Evolutionary conservation across 2,888 invertebrate genomes (phyloP).

Genomic region (Diadegma fenestrale): DNA sequence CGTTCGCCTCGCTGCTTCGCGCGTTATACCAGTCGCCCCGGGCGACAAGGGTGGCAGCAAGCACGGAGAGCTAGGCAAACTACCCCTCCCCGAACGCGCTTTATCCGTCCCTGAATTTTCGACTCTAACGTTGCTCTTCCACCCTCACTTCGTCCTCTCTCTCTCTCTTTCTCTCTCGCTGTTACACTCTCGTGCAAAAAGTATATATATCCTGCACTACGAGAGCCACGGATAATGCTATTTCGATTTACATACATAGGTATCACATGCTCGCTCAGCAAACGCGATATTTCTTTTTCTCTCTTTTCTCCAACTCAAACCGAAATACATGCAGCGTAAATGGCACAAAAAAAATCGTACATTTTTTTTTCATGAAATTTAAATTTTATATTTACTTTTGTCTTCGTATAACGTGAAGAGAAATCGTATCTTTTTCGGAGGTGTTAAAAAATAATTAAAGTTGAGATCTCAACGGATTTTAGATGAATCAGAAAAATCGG

Average conservation of each 20-base stretch:
- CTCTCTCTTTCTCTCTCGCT: not conserved
- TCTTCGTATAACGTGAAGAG: not conserved
- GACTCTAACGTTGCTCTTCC: constrained; percentile 67
- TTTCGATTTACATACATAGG: constrained; percentile 80
- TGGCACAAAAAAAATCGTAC: constrained; percentile 40
- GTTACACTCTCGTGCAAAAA: constrained; percentile 4
- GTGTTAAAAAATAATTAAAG: not conserved
- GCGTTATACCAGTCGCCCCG: constrained; percentile 74
- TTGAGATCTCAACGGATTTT: not conserved
- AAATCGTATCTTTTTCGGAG: not conserved
- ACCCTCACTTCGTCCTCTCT: constrained; percentile 23
- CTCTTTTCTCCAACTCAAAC: constrained; percentile 23
- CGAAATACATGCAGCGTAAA: constrained; percentile 42
- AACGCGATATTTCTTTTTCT: constrained; percentile 50
- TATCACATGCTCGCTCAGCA: constrained; percentile 62
- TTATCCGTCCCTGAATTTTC: constrained; percentile 79
- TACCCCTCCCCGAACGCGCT: constrained; percentile 72
- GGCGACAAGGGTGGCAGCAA: constrained; percentile 77
- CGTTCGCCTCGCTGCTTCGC: constrained; percentile 71
- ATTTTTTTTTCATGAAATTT: constrained; percentile 47
- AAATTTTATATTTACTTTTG: constrained; percentile 4
- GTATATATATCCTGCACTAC: constrained; percentile 52
- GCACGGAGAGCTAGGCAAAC: constrained; percentile 57
- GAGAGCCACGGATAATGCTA: constrained; percentile 80
- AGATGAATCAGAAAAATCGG: not conserved